Conservation (phyloP, 2,797 vertebrate species). For the Cryptoblepharus egeriae region DNA sequence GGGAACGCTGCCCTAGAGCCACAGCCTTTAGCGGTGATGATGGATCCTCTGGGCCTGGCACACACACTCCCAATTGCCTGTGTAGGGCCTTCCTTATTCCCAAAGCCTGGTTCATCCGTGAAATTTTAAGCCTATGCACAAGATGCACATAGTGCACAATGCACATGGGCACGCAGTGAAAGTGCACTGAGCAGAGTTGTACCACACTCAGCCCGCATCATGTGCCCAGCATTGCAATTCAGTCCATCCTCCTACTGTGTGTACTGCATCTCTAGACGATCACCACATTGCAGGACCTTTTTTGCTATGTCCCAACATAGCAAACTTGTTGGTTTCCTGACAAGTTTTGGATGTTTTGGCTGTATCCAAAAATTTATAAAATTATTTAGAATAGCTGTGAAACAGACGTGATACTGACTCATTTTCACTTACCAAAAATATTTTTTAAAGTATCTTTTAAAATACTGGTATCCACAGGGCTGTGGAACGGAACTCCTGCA, state of each 20-base stretch:
- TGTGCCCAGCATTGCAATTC: not conserved
- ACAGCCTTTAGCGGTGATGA: not conserved
- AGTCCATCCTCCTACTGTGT: too few relatives aligned
- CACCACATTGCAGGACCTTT: not conserved
- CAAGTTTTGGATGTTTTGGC: not conserved
- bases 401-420: too few relatives aligned
- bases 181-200: not conserved
- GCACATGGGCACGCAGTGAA: not conserved
- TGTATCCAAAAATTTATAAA: not conserved
- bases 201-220: not conserved
- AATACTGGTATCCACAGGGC: too few relatives aligned
- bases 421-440: too few relatives aligned
- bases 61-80: not conserved
- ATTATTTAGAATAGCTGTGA: too few relatives aligned
- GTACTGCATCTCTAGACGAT: too few relatives aligned
- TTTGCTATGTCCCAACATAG: not conserved
- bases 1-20: conserved; percentile 31
- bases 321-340: not conserved
- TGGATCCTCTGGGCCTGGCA: not conserved
- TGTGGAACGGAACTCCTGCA: too few relatives aligned
- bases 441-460: too few relatives aligned
- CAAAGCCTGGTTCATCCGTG: not conserved
- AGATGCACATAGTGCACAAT: too few relatives aligned
- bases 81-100: not conserved
- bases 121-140: not conserved